Evolutionary conservation across 2,797 vertebrate genomes (phyloP), one percentile per base, ranked within the genome.

Genomic region (Arrhamphus sclerolepis): DNA sequence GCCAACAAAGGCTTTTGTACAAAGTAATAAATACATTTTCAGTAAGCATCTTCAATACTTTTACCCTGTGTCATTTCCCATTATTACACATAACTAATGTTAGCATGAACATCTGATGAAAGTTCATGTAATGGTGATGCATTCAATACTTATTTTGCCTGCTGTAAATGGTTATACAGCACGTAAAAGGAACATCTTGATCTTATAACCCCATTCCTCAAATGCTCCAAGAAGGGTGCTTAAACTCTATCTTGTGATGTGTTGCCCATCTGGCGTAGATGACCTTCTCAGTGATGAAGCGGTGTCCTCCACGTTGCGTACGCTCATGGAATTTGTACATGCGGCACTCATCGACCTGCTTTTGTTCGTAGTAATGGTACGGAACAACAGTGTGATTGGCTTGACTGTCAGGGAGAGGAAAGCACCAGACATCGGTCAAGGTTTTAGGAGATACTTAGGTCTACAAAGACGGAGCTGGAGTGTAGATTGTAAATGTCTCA

Each of bases 231-330:
- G 94, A 89, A 0, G 96, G 91, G 71, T 97, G 93, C 41, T 89
- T 90, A 14, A 98, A 98, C 46, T 88, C 6, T 0, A 99, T 94
- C 41, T 91, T 92, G 82, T 87, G 91, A 39, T 73, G 93, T 11
- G 83, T 91, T 20, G 96, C 95, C 97, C 97, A 99, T 82, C 88
- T 95, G 62, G 93, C 95, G 52, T 96, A 99, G 78, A 99, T 91
- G 0, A 92, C 81, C 81, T 99, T 99, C 90, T 98, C 97, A 0
- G 97, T 98, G 88, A 99, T 96, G 87, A 97, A 99, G 75, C 97
- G 95, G 72, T 99, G 97, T 0, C 95, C 97, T 0, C 94, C 96
- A 0, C 72, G 93, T 0, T 51, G 86, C 0, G 92, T 94, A 49
- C 62, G 83, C 78, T 98, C 96, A 0, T 99, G 96, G 2, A 88